Percentiles rank a stretch among this genome's conserved stretches.
These are phyloP conservation scores for Clupea harengus DNA, from an alignment of 2,113 vertebrate species.

Conservation along the genomic window DNA sequence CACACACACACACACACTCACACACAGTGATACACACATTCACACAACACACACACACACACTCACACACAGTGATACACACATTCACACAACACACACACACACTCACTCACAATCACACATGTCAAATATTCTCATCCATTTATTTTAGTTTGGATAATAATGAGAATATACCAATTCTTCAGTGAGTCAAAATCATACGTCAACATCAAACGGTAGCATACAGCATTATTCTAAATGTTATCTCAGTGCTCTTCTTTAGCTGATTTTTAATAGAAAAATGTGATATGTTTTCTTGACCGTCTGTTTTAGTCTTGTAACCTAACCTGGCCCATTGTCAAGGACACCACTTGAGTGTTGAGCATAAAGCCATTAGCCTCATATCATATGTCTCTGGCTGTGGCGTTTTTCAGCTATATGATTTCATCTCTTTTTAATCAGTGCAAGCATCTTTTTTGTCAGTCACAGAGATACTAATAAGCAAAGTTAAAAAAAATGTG, in stretches of 20 bases:
- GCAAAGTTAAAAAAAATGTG: background rate
- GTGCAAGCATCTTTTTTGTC: background rate
- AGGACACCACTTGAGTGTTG: background rate
- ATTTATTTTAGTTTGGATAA: too few species aligned
- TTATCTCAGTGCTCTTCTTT: background rate
- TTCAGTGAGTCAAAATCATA: background rate
- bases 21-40: background rate
- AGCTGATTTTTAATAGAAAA: background rate
- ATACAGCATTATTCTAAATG: background rate
- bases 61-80: too few species aligned
- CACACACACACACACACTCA: background rate
- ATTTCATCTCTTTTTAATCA: background rate
- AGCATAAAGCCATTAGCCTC: background rate
- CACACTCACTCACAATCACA: background rate
- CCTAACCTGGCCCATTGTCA: background rate
- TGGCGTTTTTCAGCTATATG: background rate
- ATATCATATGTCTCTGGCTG: background rate
- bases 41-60: background rate
- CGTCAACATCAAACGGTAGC: background rate
- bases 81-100: background rate
- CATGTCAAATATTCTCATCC: too few species aligned
- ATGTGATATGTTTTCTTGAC: background rate
- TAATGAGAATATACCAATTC: too few species aligned
- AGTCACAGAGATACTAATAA: background rate
- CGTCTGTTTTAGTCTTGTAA: background rate